Conservation (phyloP, 2,888 invertebrate genomes). For the Hesperia comma region DNA sequence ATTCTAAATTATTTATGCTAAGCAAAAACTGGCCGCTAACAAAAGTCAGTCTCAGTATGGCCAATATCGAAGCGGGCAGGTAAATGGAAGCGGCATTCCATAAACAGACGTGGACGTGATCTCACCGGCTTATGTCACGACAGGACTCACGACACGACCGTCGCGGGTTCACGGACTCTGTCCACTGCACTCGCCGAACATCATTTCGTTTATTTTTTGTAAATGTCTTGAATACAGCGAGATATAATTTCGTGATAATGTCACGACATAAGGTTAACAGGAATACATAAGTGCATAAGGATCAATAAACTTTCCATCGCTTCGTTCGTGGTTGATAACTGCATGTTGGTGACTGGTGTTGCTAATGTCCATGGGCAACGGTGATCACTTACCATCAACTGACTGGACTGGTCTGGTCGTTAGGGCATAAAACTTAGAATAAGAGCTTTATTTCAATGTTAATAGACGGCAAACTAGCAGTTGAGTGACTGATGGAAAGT, state of each 20-base stretch:
- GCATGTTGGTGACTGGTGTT: too few species aligned
- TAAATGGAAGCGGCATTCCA: conserved; percentile 24
- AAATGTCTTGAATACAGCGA: not conserved
- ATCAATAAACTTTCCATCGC: too few species aligned
- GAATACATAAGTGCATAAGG: too few species aligned
- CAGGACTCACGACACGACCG: conserved; percentile 37
- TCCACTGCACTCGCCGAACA: not conserved
- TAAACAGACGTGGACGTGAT: conserved; percentile 33
- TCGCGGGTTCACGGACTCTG: conserved; percentile 40
- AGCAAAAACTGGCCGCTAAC: not conserved
- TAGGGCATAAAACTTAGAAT: too few species aligned
- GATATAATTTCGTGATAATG: not conserved
- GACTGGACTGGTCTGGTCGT: too few species aligned
- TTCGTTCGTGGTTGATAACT: too few species aligned
- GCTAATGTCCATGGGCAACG: too few species aligned
- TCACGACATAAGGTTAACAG: too few species aligned
- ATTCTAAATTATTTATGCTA: not conserved
- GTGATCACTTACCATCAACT: too few species aligned
- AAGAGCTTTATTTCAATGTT: too few species aligned
- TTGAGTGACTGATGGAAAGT: too few species aligned
- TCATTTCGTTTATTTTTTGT: not conserved
- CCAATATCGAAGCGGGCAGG: conserved; percentile 3
- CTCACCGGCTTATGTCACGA: conserved; percentile 42
- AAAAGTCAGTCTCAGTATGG: not conserved
- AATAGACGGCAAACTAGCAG: too few species aligned